Percentiles rank a stretch among this genome's conserved stretches.
phyloP scores from a whole-genome alignment of 2,113 vertebrate species.

The Istiophorus platypterus region DNA sequence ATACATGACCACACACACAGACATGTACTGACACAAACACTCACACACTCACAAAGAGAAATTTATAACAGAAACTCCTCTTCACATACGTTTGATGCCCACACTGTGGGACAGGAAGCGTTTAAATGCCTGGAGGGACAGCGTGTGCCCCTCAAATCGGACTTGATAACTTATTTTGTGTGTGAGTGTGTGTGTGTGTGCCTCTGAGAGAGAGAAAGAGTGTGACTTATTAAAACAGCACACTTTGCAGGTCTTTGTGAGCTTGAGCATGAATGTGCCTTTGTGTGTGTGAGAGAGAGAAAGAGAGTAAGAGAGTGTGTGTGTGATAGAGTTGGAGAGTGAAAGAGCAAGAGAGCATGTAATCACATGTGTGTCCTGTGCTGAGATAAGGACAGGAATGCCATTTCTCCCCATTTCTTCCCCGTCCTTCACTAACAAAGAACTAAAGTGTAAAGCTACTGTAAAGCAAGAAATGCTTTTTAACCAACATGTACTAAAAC shows the following conservation, averaged over 20 bases:
- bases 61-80: conserved; percentile 49
- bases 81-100: conserved; percentile 26
- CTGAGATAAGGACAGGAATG: conserved; percentile 75
- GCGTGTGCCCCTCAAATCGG: neutral
- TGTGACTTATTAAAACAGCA: neutral
- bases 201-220: neutral
- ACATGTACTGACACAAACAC: conserved; percentile 1
- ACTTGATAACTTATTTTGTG: neutral
- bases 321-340: conserved; percentile 7
- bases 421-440: conserved; percentile 36
- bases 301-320: neutral
- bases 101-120: conserved; percentile 8
- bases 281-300: conserved; percentile 22
- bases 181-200: conserved; percentile 1
- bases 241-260: conserved; percentile 31
- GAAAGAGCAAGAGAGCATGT: conserved; percentile 58
- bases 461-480: neutral
- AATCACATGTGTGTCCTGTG: conserved; percentile 72
- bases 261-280: conserved; percentile 42
- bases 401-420: conserved; percentile 16
- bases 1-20: conserved; percentile 6
- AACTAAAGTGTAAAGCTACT: conserved; percentile 16
- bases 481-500: neutral
- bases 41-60: conserved; percentile 13
- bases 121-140: neutral